Percentiles rank a stretch among this genome's conserved stretches.
Conservation (phyloP, 1,140 invertebrate species). For the Octopus bimaculoides region DNA sequence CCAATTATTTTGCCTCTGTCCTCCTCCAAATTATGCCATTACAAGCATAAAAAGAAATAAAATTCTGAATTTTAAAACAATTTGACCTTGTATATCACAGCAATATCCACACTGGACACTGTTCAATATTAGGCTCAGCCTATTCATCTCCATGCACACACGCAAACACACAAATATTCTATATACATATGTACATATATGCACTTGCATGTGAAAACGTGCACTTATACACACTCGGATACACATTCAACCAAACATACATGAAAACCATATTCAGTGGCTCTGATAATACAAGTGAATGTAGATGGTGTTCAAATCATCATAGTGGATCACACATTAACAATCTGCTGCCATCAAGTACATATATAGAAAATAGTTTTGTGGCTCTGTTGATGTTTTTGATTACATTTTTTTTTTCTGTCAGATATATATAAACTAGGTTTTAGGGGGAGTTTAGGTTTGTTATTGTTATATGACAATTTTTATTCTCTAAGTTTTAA, state of each 20-base stretch:
- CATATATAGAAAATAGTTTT: no score
- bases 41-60: background rate
- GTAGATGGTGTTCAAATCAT: no score
- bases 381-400: no score
- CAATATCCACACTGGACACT: background rate
- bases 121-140: background rate
- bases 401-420: no score
- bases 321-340: no score
- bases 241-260: background rate
- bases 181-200: background rate
- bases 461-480: no score
- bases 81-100: constrained; percentile 4
- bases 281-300: background rate
- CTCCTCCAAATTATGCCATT: background rate
- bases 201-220: background rate
- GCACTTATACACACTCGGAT: background rate
- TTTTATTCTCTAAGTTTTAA: no score
- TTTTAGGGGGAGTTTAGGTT: no score
- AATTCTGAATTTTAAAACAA: constrained; percentile 7
- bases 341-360: no score
- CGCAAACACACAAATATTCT: background rate
- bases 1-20: background rate
- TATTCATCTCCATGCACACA: background rate
- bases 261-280: background rate
- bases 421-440: no score